A percentile compares a stretch with the other conserved stretches of the same genome.
Conservation (phyloP, 2,797 vertebrate genomes). For the Phrynocephalus guinanensis region DNA sequence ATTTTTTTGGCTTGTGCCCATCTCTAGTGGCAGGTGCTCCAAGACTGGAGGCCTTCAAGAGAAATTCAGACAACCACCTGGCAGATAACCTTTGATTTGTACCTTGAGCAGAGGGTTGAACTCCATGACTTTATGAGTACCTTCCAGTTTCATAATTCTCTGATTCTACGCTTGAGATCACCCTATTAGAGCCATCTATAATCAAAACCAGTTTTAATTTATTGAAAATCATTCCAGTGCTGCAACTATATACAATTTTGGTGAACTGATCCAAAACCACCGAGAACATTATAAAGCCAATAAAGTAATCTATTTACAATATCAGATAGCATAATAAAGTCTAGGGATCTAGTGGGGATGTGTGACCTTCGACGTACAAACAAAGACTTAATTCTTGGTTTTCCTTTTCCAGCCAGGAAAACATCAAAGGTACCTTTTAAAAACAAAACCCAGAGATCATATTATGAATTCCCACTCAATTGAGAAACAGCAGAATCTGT, state of each 20-base stretch:
- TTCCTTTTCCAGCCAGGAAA: neutral
- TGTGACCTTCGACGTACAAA: neutral
- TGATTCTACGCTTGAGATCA: too few relatives aligned
- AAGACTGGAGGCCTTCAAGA: too few relatives aligned
- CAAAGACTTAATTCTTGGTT: neutral
- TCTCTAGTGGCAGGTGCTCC: too few relatives aligned
- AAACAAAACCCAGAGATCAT: neutral
- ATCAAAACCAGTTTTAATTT: constrained; percentile 27
- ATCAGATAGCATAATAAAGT: neutral
- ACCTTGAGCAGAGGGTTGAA: too few relatives aligned
- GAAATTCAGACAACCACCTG: too few relatives aligned
- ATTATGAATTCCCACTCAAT: neutral
- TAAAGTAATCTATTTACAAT: constrained; percentile 11
- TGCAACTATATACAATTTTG: constrained; percentile 28
- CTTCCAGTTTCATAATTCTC: too few relatives aligned
- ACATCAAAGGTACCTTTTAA: neutral
- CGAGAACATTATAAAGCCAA: neutral
- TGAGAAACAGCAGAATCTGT: neutral
- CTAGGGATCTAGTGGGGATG: too few relatives aligned
- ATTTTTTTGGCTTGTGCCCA: too few relatives aligned
- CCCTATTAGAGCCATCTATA: neutral
- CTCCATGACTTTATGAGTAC: too few relatives aligned
- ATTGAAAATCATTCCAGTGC: neutral
- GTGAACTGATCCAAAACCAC: neutral
- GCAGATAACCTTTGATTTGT: too few relatives aligned